phyloP scores from a whole-genome alignment of 1,140 invertebrate species.

The Papilio machaon region DNA sequence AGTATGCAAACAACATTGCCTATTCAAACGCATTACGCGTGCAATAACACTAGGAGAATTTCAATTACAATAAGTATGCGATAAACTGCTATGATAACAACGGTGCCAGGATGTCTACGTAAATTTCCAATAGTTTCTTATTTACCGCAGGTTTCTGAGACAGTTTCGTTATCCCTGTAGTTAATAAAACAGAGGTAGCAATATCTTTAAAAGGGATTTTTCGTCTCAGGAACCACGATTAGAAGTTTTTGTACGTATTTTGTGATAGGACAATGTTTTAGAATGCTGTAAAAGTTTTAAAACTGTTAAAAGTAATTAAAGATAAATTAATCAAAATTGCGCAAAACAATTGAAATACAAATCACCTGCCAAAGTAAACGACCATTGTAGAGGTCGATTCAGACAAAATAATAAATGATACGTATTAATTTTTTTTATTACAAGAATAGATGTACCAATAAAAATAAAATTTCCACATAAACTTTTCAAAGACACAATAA shows the following conservation, averaged over 20 bases:
- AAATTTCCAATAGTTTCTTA: background rate
- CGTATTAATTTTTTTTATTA: background rate
- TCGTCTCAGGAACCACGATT: background rate
- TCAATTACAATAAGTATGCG: constrained; percentile 5
- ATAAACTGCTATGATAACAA: constrained; percentile 1
- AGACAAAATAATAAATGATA: background rate
- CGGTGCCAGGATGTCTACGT: background rate
- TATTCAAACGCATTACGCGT: background rate
- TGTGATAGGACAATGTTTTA: background rate
- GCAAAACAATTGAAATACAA: background rate
- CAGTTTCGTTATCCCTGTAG: too few species aligned
- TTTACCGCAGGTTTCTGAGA: background rate
- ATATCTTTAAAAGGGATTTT: too few species aligned
- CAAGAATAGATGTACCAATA: background rate
- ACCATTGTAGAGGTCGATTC: background rate
- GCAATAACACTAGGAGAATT: constrained; percentile 5
- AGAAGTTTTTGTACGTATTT: background rate
- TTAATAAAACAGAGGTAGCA: too few species aligned
- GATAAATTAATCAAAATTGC: background rate
- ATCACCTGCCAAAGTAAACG: background rate
- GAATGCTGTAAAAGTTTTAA: background rate
- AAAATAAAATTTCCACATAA: background rate
- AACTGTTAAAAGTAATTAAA: background rate
- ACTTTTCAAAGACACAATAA: constrained; percentile 7
- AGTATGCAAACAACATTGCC: constrained; percentile 30